These are phyloP conservation scores for Coptodon rendalli DNA, from an alignment of 2,113 vertebrate genomes.

Conservation along the genomic window DNA sequence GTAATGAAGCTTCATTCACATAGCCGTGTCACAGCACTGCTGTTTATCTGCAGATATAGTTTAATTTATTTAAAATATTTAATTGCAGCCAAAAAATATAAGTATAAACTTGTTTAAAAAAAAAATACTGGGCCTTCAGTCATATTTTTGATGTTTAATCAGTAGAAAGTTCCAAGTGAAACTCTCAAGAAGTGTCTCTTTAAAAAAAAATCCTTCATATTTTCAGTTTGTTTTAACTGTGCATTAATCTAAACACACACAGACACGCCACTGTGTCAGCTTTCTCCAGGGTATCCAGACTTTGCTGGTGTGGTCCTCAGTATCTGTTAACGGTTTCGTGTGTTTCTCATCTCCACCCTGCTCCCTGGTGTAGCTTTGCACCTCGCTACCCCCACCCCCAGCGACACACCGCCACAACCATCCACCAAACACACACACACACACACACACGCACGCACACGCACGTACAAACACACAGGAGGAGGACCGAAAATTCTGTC, in stretches of 20 bases:
- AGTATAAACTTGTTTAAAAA: not conserved
- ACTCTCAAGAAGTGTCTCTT: not conserved
- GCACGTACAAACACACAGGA: not conserved
- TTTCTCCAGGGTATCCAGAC: constrained; percentile 22
- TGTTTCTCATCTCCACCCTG: constrained; percentile 72
- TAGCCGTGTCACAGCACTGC: not conserved
- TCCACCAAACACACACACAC: not conserved
- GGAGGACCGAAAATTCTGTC: constrained; percentile 42
- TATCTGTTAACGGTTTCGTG: constrained; percentile 74
- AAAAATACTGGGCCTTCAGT: not conserved
- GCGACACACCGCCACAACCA: not conserved
- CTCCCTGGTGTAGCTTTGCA: constrained; percentile 59
- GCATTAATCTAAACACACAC: not conserved
- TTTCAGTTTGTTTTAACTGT: not conserved
- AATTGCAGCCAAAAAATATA: not conserved
- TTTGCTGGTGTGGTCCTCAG: constrained; percentile 55
- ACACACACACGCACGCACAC: not conserved
- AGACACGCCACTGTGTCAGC: not conserved
- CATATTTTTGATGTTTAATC: not conserved
- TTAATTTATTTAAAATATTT: not conserved
- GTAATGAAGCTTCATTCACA: not conserved
- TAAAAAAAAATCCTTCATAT: not conserved
- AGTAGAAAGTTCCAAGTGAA: not conserved
- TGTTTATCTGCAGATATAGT: not conserved
- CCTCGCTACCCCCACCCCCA: not conserved